Evolutionary conservation across 2,113 vertebrate genomes (phyloP).

Genomic region (Mola mola): DNA sequence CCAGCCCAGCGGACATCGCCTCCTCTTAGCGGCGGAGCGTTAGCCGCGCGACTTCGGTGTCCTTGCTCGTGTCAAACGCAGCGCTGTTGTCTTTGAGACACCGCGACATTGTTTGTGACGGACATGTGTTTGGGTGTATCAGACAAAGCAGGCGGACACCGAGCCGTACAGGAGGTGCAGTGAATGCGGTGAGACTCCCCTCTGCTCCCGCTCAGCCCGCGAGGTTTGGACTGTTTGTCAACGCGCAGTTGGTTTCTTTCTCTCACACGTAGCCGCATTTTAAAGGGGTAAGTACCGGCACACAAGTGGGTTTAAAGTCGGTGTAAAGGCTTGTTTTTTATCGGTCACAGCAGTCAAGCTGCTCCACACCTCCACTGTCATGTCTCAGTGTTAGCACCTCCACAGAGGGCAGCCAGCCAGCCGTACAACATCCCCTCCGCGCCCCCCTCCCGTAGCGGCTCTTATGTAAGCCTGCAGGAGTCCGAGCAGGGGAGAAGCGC

Average conservation of each 20-base stretch:
- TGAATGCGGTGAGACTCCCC: slow-evolving; percentile 42
- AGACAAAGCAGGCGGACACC: slow-evolving; percentile 19
- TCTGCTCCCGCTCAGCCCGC: neutral
- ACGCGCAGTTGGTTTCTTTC: neutral
- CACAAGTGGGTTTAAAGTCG: slow-evolving; percentile 6
- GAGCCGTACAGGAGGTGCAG: slow-evolving; percentile 33
- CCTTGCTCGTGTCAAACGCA: slow-evolving; percentile 41
- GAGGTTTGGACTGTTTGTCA: slow-evolving; percentile 42
- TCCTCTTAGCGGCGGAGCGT: slow-evolving; percentile 31
- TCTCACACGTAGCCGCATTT: neutral
- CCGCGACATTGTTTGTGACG: slow-evolving; percentile 21
- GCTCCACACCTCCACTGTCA: neutral
- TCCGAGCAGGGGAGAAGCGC: slow-evolving; percentile 2
- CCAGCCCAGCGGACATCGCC: slow-evolving; percentile 24
- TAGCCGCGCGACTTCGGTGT: slow-evolving; percentile 17
- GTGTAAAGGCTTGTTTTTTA: slow-evolving; percentile 19
- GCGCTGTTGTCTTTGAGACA: slow-evolving; percentile 1
- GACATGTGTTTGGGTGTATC: slow-evolving; percentile 34
- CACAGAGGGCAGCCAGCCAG: slow-evolving; percentile 5
- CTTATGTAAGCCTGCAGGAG: slow-evolving; percentile 77
- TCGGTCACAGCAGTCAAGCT: slow-evolving; percentile 13
- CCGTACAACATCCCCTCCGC: slow-evolving; percentile 30
- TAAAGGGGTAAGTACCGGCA: slow-evolving; percentile 43
- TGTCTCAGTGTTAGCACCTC: neutral
- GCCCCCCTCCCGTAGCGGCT: slow-evolving; percentile 26